These are phyloP conservation scores for Gyrodactylus salaris DNA, from an alignment of 1,140 invertebrate genomes.

Conservation along the genomic window DNA sequence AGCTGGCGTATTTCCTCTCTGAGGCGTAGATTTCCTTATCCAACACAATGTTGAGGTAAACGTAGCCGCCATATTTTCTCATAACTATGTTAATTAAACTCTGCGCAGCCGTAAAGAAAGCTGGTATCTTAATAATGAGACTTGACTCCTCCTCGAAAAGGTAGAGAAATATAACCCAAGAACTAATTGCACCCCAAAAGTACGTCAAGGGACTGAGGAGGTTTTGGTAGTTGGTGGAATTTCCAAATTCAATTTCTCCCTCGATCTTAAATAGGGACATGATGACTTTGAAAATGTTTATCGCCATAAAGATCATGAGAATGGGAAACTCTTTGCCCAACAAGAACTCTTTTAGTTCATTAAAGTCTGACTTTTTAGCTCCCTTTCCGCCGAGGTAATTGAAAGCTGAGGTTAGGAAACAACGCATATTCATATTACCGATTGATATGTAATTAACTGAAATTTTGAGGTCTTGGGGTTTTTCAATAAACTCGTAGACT, in stretches of 20 bases:
- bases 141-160: slow-evolving; percentile 65
- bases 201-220: slow-evolving; percentile 19
- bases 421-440: not conserved
- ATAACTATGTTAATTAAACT: not conserved
- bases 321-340: not conserved
- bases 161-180: slow-evolving; percentile 60
- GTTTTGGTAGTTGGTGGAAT: not conserved
- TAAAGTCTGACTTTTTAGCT: not conserved
- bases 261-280: not conserved
- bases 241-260: not conserved
- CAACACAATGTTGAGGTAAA: not conserved
- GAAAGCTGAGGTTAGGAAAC: not conserved
- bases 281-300: not conserved
- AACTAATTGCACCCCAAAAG: slow-evolving; percentile 63
- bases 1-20: not conserved
- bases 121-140: slow-evolving; percentile 49
- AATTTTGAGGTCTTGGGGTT: not conserved
- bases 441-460: not conserved
- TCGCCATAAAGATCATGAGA: not conserved
- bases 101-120: not conserved
- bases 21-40: not conserved
- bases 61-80: not conserved
- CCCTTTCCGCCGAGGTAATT: not conserved
- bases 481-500: not conserved
- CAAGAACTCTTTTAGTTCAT: not conserved